Percentiles rank a stretch among this genome's conserved stretches.
Evolutionary conservation across 2,888 invertebrate genomes (phyloP).

Genomic region (Dendrolimus houi): DNA sequence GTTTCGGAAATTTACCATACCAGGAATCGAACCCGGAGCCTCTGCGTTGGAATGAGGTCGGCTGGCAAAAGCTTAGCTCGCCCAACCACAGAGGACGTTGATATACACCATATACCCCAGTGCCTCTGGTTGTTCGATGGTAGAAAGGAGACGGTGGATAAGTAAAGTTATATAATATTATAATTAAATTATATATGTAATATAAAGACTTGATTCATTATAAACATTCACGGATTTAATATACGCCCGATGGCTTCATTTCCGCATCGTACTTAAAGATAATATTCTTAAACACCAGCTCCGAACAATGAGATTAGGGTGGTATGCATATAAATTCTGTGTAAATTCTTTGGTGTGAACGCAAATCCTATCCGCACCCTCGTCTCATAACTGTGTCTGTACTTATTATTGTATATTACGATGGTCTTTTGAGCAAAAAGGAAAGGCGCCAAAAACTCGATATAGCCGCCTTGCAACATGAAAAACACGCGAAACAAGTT

Average conservation of each 20-base stretch:
- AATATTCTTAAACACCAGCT: not conserved
- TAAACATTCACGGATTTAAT: not conserved
- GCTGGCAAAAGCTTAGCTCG: no score
- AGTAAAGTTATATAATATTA: no score
- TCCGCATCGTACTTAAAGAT: not conserved
- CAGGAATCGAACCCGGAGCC: no score
- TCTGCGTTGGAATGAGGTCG: no score
- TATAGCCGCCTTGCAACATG: constrained; percentile 25
- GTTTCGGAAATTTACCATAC: no score
- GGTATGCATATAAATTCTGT: constrained; percentile 14
- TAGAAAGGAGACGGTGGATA: no score
- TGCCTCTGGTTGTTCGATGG: no score
- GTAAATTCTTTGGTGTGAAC: constrained; percentile 17
- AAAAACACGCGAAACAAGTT: constrained; percentile 28
- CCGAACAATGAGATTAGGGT: not conserved
- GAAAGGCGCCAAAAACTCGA: constrained; percentile 27
- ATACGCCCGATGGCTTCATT: not conserved
- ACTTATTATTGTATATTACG: constrained; percentile 19
- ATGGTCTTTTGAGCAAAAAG: constrained; percentile 20
- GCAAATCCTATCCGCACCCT: constrained; percentile 12
- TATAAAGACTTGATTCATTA: no score
- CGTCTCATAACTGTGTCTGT: constrained; percentile 19
- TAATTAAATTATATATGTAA: no score
- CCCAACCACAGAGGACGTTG: no score
- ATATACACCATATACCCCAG: no score